Evolutionary conservation across 2,113 vertebrate species (phyloP).

Genomic region (Miniopterus natalensis): DNA sequence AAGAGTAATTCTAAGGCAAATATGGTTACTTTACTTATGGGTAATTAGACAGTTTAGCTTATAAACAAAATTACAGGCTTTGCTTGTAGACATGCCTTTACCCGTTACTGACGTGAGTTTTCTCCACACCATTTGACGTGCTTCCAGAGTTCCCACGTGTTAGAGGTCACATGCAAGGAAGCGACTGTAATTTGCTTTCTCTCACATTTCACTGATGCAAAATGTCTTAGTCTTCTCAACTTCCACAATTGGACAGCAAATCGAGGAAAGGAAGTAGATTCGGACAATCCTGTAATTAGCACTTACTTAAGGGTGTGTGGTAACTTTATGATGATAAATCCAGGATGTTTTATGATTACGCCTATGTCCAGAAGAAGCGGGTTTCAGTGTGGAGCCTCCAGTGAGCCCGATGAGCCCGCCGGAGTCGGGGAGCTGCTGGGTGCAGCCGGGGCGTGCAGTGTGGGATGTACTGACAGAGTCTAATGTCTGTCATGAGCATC

Average conservation of each 20-base stretch:
- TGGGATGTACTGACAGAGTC: not conserved
- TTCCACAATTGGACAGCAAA: constrained; percentile 37
- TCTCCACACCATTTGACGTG: not conserved
- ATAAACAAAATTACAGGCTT: not conserved
- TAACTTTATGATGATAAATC: constrained; percentile 8
- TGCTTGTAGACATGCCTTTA: not conserved
- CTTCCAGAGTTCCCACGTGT: not conserved
- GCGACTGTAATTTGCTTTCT: not conserved
- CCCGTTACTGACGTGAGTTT: not conserved
- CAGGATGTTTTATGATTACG: not conserved
- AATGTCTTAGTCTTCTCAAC: not conserved
- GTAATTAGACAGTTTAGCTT: not conserved
- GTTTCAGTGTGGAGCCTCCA: not conserved
- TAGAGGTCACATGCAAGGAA: not conserved
- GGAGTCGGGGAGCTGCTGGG: not conserved
- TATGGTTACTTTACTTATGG: constrained; percentile 2
- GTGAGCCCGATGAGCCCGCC: not conserved
- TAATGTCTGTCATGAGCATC: constrained; percentile 51
- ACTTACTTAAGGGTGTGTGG: not conserved
- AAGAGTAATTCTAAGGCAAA: not conserved
- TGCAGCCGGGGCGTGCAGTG: not conserved
- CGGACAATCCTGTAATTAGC: not conserved
- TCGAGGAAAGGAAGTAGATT: not conserved
- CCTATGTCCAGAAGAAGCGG: not conserved
- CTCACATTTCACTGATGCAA: not conserved